Evolutionary conservation across 2,113 vertebrate species (phyloP), one percentile per base, ranked within the genome.

Genomic region (Eudorcas thomsonii): DNA sequence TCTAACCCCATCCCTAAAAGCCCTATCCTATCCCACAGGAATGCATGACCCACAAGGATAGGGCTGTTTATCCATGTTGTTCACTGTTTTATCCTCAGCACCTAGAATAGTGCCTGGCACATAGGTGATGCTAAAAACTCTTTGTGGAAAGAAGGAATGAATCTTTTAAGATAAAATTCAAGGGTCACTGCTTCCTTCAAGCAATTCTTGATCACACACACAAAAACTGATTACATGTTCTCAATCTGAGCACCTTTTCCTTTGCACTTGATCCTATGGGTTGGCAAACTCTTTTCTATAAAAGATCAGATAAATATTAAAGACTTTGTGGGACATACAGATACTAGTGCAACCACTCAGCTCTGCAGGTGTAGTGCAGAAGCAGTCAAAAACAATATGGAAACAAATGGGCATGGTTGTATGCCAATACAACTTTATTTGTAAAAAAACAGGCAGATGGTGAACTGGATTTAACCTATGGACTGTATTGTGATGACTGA

Each of bases 391-490:
- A 23, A 1, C 33, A 82, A 48, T 6, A 25, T 7, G 4, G 45
- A 91, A 96, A 83, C 36, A 86, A 60, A 82, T 39, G 28, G 50
- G 4, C 15, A 50, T 50, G 54, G 6, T n/a, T 67, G 13, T 19
- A 17, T 88, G 87, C 43, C 55, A 67, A 21, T 71, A 71, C 78
- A 94, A 97, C 15, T 74, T 94, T n/a, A 39, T 80, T 95, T 91
- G 33, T 11, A 23, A 74, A 74, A 67, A 78, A 14, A 52, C 11
- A 82, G 50, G 2, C n/a, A 95, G 94, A 62, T 45, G 74, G 28
- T 71, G 39, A 33, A 14, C 28, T 94, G 15, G 23, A 55, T 59
- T 86, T 93, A 60, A 62, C 67, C 77, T 33, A 50, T 2, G 62
- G 62, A 50, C 54, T 86, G 1, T 45, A 45, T 14, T 60, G 78